phyloP scores from a whole-genome alignment of 2,888 invertebrate species.

The Lypha dubia region DNA sequence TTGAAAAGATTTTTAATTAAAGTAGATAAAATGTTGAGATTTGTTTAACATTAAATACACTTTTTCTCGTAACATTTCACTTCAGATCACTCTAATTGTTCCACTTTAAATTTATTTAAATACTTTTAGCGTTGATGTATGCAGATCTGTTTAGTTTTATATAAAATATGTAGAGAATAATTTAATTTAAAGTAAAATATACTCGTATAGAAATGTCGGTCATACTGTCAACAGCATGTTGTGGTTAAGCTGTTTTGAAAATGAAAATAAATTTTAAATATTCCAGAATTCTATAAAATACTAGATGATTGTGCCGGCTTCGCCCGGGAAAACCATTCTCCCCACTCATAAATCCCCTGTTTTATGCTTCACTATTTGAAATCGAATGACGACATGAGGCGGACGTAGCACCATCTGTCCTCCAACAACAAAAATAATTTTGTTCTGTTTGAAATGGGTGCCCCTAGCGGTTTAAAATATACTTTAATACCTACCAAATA shows the following conservation, averaged over 20 bases:
- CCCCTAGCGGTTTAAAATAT: too few relatives aligned
- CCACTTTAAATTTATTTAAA: slow-evolving; percentile 22
- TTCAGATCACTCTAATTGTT: slow-evolving; percentile 40
- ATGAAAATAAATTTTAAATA: neutral
- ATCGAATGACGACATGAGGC: too few relatives aligned
- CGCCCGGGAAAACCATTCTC: too few relatives aligned
- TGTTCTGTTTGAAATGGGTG: too few relatives aligned
- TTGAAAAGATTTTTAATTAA: slow-evolving; percentile 11
- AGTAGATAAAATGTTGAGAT: slow-evolving; percentile 21
- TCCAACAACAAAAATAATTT: too few relatives aligned
- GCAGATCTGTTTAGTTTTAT: slow-evolving; percentile 5
- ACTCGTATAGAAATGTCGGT: slow-evolving; percentile 5
- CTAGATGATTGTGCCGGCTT: too few relatives aligned
- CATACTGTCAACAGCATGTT: slow-evolving; percentile 7
- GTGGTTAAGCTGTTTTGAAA: neutral
- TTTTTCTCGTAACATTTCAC: neutral
- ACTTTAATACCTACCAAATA: too few relatives aligned
- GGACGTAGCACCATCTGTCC: too few relatives aligned
- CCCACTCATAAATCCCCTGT: too few relatives aligned
- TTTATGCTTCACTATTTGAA: too few relatives aligned
- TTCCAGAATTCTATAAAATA: too few relatives aligned
- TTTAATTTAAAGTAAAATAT: neutral
- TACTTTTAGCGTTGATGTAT: neutral
- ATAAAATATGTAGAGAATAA: neutral
- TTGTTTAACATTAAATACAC: slow-evolving; percentile 1